A percentile compares a stretch with the other conserved stretches of the same genome.
Evolutionary conservation across 2,113 vertebrate genomes (phyloP).

Genomic region (Tachysurus vachellii): DNA sequence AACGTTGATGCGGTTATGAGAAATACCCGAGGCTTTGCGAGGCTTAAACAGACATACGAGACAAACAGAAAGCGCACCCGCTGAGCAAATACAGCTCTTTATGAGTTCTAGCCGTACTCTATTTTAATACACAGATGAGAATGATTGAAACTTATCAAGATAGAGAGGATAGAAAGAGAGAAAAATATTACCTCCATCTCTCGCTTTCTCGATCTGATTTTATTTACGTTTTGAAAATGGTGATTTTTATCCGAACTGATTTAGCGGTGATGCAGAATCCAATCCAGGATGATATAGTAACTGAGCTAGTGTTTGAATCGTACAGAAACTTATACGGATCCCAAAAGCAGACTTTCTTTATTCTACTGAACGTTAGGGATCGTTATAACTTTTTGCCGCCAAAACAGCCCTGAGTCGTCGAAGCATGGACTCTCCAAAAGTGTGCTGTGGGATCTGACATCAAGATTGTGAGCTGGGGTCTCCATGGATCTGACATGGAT

Average conservation of each 20-base stretch:
- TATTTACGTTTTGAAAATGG: not conserved
- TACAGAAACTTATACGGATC: not conserved
- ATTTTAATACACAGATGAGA: slow-evolving; percentile 1
- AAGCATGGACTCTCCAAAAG: too few species aligned
- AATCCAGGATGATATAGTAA: not conserved
- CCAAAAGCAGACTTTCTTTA: not conserved
- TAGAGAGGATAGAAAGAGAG: not conserved
- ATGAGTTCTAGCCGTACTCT: not conserved
- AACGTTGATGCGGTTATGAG: slow-evolving; percentile 5
- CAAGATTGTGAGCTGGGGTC: too few species aligned
- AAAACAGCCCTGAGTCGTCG: too few species aligned
- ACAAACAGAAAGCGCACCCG: not conserved
- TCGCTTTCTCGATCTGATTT: not conserved
- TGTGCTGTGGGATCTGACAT: too few species aligned
- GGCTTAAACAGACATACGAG: not conserved
- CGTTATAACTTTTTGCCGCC: too few species aligned
- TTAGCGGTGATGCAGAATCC: not conserved
- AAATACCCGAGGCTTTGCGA: not conserved
- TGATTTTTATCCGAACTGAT: not conserved
- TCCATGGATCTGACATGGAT: too few species aligned
- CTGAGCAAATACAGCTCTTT: slow-evolving; percentile 17
- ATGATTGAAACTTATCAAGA: not conserved
- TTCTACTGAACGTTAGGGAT: not conserved
- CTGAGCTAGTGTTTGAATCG: not conserved
- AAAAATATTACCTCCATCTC: slow-evolving; percentile 7